Base-by-base conservation (phyloP, 1,140 invertebrate species). In the Cotesia vestalis region DNA sequence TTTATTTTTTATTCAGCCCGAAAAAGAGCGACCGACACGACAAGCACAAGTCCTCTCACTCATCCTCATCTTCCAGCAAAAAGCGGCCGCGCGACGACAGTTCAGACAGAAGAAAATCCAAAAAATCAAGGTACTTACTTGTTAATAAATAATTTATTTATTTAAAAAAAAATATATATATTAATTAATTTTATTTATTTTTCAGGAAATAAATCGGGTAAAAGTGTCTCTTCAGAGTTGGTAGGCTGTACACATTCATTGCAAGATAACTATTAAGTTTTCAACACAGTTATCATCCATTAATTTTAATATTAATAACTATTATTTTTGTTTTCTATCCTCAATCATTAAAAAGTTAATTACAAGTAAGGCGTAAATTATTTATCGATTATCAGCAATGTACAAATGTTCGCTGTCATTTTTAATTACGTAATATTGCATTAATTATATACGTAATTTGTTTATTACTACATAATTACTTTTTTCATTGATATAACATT, bases 11-110 rank as follows among this genome's bases (percentile, higher is more conserved):
- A 78, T 77, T 63, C 72, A 88, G 86, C 34, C 86, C 84, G 20
- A 87, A 85, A 73, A 88, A 88, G 61, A 85, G 80, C 66, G 86
- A 88, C 35, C 88, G 81, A 76, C 88, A 87, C 73, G 83, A 84
- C 57, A 87, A 78, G 38, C 80, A 80, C 67, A 85, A 79, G 59
- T 86, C 85, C 4, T 83, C 82, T 14, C 83, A 87, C 83, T 84
- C 40, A 11, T 46, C 88, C 80, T 87, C 89, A 66, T 87, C 86
- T 62, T 85, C 79, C 73, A 86, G 84, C 74, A 90, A 88, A 74
- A 95, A 94, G 82, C 89, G 94, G 40, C 89, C 91, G 8, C 89
- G 92, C 34, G 93, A 94, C 38, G 91, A 92, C 70, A 93, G 92
- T 78, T 86, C 88, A n/a, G 92, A 93, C 52, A 89, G 88, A 79